Evolutionary conservation across 1,140 invertebrate genomes (phyloP).

Genomic region (Choristoneura fumiferana): DNA sequence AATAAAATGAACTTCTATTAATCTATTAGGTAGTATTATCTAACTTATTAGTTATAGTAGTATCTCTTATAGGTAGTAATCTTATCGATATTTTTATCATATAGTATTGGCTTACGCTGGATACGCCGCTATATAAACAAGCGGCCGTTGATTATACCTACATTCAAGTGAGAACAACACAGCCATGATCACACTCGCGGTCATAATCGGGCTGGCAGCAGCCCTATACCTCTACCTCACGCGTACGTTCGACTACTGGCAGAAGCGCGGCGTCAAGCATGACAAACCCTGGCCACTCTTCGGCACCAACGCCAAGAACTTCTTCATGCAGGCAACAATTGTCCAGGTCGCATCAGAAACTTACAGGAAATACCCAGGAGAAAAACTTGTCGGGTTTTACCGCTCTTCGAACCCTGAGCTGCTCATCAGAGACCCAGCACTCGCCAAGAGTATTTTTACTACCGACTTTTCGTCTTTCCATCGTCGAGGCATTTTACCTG

Average conservation of each 20-base stretch:
- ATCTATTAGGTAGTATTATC: too few species aligned
- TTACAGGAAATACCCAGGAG: slow-evolving; percentile 41
- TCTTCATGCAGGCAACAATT: slow-evolving; percentile 30
- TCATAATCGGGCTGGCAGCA: slow-evolving; percentile 21
- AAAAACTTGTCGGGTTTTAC: slow-evolving; percentile 43
- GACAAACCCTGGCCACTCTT: slow-evolving; percentile 55
- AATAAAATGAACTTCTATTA: too few species aligned
- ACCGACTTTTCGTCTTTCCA: slow-evolving; percentile 80
- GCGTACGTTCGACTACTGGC: slow-evolving; percentile 62
- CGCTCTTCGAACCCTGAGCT: slow-evolving; percentile 58
- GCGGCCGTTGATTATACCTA: too few species aligned
- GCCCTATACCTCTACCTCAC: slow-evolving; percentile 43
- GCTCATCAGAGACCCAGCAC: slow-evolving; percentile 77
- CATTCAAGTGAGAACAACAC: too few species aligned
- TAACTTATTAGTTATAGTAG: too few species aligned
- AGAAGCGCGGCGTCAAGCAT: slow-evolving; percentile 56
- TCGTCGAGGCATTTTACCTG: slow-evolving; percentile 30
- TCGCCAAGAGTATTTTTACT: slow-evolving; percentile 77
- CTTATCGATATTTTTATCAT: too few species aligned
- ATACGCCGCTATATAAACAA: too few species aligned
- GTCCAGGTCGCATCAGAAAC: slow-evolving; percentile 33
- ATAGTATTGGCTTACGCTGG: too few species aligned
- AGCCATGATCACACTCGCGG: slow-evolving; percentile 14
- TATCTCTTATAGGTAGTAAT: too few species aligned
- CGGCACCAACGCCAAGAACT: slow-evolving; percentile 45